These are phyloP conservation scores for Dimorphilus gyrociliatus DNA, from an alignment of 2,888 invertebrate species.

Conservation along the genomic window DNA sequence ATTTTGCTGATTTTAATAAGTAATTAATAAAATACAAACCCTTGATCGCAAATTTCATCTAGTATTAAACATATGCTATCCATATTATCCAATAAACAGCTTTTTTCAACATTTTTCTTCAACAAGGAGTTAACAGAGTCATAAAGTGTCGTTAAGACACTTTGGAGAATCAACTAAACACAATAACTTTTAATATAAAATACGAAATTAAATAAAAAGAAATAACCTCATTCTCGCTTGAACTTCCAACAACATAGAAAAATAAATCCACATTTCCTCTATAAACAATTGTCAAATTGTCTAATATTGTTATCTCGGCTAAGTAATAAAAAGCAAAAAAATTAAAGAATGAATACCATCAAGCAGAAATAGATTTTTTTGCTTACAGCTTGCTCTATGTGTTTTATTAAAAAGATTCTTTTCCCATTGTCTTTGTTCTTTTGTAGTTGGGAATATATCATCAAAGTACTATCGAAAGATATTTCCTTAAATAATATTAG, in stretches of 20 bases:
- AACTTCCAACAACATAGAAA: conserved; percentile 95
- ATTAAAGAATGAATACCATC: too few relatives aligned
- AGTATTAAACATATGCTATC: conserved; percentile 88
- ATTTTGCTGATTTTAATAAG: neutral
- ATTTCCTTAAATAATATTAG: too few relatives aligned
- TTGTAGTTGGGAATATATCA: conserved; percentile 66
- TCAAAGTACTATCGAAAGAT: conserved; percentile 88
- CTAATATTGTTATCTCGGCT: conserved; percentile 92
- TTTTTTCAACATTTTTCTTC: conserved; percentile 85
- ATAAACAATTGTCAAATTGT: conserved; percentile 91
- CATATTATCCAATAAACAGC: conserved; percentile 73
- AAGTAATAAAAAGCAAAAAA: conserved; percentile 12
- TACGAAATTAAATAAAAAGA: too few relatives aligned
- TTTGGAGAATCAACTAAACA: conserved; percentile 78
- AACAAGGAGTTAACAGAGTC: conserved; percentile 86
- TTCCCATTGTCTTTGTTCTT: conserved; percentile 91
- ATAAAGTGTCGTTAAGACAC: conserved; percentile 80
- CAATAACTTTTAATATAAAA: too few relatives aligned
- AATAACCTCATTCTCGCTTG: conserved; percentile 90
- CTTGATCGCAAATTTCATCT: conserved; percentile 97
- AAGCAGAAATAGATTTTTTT: too few relatives aligned
- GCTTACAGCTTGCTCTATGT: conserved; percentile 66
- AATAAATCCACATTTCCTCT: conserved; percentile 92
- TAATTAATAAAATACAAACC: conserved; percentile 47
- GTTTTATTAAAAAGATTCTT: conserved; percentile 94